A percentile compares a stretch with the other conserved stretches of the same genome.
Evolutionary conservation across 2,888 invertebrate genomes (phyloP).

Genomic region (Platycnemis pennipes): DNA sequence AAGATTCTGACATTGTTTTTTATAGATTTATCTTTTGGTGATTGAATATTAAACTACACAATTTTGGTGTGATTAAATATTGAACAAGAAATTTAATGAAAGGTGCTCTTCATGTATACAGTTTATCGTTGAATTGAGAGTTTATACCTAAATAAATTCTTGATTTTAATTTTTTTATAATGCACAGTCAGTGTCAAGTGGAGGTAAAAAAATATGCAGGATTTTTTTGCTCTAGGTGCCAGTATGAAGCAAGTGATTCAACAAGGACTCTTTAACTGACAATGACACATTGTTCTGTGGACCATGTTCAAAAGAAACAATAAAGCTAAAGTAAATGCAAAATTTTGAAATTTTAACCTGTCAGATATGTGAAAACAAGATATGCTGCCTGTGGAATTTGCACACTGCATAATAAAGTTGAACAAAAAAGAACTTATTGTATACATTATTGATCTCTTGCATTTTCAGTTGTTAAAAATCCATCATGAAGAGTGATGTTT

Average conservation of each 20-base stretch:
- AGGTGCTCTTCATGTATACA: conserved; percentile 59
- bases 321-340: conserved; percentile 53
- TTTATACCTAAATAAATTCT: neutral
- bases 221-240: conserved; percentile 49
- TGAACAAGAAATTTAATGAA: conserved; percentile 45
- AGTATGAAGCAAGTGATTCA: conserved; percentile 46
- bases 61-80: neutral
- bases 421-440: conserved; percentile 33
- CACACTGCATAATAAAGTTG: conserved; percentile 68
- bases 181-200: neutral
- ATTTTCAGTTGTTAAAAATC: neutral
- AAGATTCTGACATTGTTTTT: conserved; percentile 52
- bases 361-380: conserved; percentile 59
- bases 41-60: conserved; percentile 28
- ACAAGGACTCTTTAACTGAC: conserved; percentile 33
- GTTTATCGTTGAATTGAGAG: neutral
- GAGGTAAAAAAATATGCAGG: conserved; percentile 17
- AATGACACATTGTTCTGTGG: conserved; percentile 29
- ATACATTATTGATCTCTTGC: neutral
- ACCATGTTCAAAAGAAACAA: conserved; percentile 44
- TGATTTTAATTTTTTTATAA: conserved; percentile 38
- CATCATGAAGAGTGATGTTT: too few relatives aligned
- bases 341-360: conserved; percentile 50
- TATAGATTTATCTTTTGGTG: conserved; percentile 30
- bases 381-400: conserved; percentile 64